phyloP scores from a whole-genome alignment of 2,797 vertebrate species.

The Heterohyrax brucei region DNA sequence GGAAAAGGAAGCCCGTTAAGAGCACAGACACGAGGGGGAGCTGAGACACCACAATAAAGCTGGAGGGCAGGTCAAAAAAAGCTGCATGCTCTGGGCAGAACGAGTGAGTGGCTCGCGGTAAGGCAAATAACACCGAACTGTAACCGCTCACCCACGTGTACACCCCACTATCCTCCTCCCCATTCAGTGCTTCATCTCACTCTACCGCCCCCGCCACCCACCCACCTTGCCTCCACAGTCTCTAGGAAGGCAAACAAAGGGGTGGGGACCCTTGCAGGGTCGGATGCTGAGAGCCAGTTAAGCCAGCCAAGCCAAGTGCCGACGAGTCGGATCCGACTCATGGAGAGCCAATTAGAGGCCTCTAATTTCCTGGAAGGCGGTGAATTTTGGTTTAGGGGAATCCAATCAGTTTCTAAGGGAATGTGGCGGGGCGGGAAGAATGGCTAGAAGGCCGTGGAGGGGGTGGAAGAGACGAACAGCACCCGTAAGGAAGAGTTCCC shows the following conservation, averaged over 20 bases:
- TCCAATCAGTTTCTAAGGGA: conserved; percentile 28
- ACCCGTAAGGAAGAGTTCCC: neutral
- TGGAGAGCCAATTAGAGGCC: conserved; percentile 66
- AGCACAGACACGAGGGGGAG: conserved; percentile 65
- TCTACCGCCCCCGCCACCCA: neutral
- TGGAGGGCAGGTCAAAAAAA: neutral
- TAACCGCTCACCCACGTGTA: conserved; percentile 60
- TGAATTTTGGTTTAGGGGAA: neutral
- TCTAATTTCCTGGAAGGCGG: conserved; percentile 13
- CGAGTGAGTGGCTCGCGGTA: neutral
- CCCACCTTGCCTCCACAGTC: accelerated
- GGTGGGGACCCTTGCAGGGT: conserved; percentile 68
- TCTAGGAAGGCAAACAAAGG: conserved; percentile 76
- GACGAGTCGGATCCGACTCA: no score
- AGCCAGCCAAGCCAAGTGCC: no score
- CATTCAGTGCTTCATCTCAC: neutral
- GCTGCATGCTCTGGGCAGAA: neutral
- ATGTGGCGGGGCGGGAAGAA: conserved; percentile 53
- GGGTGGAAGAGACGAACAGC: accelerated
- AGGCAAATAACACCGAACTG: conserved; percentile 41
- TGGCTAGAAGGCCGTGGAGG: neutral
- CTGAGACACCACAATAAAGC: neutral
- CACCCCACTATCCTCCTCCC: neutral
- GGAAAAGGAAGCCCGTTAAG: neutral
- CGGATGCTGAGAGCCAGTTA: neutral